Evolutionary conservation across 2,888 invertebrate genomes (phyloP).

Genomic region (Pyrrhia umbra): DNA sequence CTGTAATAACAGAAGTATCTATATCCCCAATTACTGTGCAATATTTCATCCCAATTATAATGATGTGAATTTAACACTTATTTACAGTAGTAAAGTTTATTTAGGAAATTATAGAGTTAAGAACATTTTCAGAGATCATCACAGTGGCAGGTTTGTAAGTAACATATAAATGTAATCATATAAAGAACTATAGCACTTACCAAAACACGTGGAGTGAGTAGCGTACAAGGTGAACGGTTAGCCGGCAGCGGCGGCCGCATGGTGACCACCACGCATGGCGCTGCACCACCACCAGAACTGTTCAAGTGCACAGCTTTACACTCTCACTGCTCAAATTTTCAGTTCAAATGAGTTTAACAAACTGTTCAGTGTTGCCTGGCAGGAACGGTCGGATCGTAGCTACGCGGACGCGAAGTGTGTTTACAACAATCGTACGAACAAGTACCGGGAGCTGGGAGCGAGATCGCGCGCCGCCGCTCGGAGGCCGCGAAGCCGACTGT

Average conservation of each 20-base stretch:
- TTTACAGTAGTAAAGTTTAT: neutral
- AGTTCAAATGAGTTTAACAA: conserved; percentile 41
- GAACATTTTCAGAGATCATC: conserved; percentile 26
- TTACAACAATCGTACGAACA: conserved; percentile 63
- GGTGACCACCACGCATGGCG: conserved; percentile 78
- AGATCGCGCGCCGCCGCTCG: conserved; percentile 62
- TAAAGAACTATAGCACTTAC: conserved; percentile 72
- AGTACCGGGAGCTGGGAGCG: conserved; percentile 50
- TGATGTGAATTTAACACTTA: neutral
- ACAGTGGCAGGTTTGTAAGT: conserved; percentile 35
- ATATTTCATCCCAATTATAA: neutral
- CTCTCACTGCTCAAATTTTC: conserved; percentile 52
- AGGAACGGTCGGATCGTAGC: conserved; percentile 34
- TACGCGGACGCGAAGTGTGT: conserved; percentile 67
- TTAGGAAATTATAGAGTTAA: neutral
- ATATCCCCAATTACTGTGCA: no score
- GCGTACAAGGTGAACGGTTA: conserved; percentile 70
- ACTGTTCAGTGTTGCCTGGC: conserved; percentile 17
- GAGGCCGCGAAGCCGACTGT: conserved; percentile 67
- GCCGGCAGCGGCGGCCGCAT: conserved; percentile 79
- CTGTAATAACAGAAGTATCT: conserved; percentile 6
- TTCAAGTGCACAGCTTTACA: conserved; percentile 40
- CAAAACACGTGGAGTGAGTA: conserved; percentile 74
- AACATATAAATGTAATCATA: conserved; percentile 6
- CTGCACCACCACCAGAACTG: conserved; percentile 62